phyloP scores from a whole-genome alignment of 2,888 invertebrate genomes.

The Thymelicus lineola region DNA sequence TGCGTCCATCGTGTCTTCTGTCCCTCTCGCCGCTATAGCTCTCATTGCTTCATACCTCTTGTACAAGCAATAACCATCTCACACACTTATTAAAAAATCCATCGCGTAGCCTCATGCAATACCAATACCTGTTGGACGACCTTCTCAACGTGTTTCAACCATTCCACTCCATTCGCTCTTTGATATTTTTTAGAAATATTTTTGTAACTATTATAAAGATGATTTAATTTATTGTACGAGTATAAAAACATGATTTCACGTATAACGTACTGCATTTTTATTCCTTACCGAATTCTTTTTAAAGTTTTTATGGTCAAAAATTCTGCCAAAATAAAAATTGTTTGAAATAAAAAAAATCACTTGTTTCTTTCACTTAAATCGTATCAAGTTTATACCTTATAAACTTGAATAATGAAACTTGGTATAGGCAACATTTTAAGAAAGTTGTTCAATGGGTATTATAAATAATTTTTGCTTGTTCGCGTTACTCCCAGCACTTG shows the following conservation, averaged over 20 bases:
- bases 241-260: too few species aligned
- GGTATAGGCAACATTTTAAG: neutral
- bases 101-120: neutral
- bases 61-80: conserved; percentile 65
- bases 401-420: too few species aligned
- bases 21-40: conserved; percentile 66
- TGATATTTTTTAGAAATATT: too few species aligned
- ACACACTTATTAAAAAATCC: neutral
- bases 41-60: conserved; percentile 65
- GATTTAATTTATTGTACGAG: too few species aligned
- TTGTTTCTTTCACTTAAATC: too few species aligned
- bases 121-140: neutral
- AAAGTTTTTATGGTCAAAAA: too few species aligned
- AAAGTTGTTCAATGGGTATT: neutral
- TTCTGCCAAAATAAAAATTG: too few species aligned
- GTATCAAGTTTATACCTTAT: too few species aligned
- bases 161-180: neutral
- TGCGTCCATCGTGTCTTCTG: conserved; percentile 62
- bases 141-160: neutral
- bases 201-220: too few species aligned
- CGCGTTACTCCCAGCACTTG: conserved; percentile 12
- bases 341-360: too few species aligned
- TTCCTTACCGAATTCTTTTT: too few species aligned
- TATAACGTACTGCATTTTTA: too few species aligned
- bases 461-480: conserved; percentile 12